Conservation (phyloP, 2,113 vertebrate genomes). For the Leucopternis melanops region DNA sequence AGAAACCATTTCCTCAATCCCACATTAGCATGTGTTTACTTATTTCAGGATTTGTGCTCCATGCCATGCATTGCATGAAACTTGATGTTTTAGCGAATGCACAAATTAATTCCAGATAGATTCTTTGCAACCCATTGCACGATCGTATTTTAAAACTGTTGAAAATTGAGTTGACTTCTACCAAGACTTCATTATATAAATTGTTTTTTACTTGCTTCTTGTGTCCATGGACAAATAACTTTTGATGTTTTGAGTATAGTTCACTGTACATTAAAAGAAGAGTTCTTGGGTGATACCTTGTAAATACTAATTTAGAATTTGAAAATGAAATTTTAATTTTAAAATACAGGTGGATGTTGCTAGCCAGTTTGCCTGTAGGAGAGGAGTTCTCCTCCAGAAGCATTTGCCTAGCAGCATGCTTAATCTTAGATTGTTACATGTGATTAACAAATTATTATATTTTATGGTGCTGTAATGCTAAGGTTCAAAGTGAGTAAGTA, state of each 20-base stretch:
- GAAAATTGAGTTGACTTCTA: not conserved
- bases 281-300: not conserved
- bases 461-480: not conserved
- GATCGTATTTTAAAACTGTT: not conserved
- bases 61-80: not conserved
- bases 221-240: not conserved
- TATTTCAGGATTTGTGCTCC: not conserved
- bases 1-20: not conserved
- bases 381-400: not conserved
- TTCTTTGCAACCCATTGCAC: not conserved
- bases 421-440: not conserved
- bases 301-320: not conserved
- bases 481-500: not conserved
- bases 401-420: not conserved
- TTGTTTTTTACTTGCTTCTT: not conserved
- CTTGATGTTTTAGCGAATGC: not conserved
- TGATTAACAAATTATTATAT: not conserved
- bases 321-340: not conserved
- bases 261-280: not conserved
- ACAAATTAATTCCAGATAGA: not conserved
- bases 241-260: not conserved
- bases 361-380: not conserved
- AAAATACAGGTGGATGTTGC: not conserved
- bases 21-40: not conserved
- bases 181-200: not conserved